Percentiles rank a stretch among this genome's conserved stretches.
Conservation (phyloP, 2,113 vertebrate species). For the Pithys albifrons region DNA sequence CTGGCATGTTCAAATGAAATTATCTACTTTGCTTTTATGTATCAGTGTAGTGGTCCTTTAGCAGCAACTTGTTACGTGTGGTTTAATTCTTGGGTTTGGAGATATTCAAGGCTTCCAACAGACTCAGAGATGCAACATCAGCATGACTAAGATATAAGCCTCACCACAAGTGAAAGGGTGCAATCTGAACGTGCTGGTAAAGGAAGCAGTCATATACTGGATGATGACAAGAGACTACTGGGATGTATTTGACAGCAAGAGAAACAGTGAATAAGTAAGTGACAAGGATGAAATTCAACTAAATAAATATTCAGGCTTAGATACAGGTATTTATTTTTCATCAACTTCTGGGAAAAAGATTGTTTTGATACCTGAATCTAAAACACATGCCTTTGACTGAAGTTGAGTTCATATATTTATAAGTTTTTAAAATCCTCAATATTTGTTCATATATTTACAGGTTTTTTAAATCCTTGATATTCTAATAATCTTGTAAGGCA, state of each 20-base stretch:
- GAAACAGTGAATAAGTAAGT: neutral
- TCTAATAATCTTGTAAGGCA: neutral
- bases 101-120: neutral
- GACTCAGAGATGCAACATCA: neutral
- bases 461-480: neutral
- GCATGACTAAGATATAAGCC: neutral
- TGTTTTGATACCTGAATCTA: neutral
- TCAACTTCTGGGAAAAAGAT: neutral
- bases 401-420: neutral
- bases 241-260: neutral
- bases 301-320: neutral
- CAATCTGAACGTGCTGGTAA: neutral
- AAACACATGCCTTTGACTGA: neutral
- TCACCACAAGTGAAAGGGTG: neutral
- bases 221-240: neutral
- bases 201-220: neutral
- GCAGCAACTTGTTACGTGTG: neutral
- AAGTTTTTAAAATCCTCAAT: neutral
- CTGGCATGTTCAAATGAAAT: neutral
- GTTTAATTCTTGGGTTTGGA: conserved; percentile 32
- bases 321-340: neutral
- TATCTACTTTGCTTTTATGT: neutral
- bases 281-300: neutral
- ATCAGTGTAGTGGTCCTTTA: neutral
- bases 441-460: neutral